A percentile compares a stretch with the other conserved stretches of the same genome.
These are phyloP conservation scores for Bombus ignitus DNA, from an alignment of 1,140 invertebrate genomes.

Conservation along the genomic window DNA sequence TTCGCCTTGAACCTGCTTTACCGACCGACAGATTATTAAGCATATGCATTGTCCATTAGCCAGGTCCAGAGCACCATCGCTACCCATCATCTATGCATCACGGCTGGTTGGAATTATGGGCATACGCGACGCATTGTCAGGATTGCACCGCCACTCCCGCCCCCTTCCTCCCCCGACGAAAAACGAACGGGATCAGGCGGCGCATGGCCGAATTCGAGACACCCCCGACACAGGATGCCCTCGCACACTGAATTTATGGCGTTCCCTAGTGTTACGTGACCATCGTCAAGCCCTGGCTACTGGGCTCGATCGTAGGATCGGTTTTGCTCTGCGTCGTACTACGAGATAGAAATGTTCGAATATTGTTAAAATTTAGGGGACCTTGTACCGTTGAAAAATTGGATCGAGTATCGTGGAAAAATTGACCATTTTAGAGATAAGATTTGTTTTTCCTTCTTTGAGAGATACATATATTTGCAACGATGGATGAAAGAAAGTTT, in stretches of 20 bases:
- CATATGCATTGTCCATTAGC: conserved; percentile 54
- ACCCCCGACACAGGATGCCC: conserved; percentile 14
- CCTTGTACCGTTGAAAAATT: no score
- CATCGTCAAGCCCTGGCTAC: neutral
- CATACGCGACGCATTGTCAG: conserved; percentile 32
- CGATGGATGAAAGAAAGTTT: no score
- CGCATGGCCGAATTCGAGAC: conserved; percentile 12
- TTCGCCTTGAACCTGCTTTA: conserved; percentile 31
- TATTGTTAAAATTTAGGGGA: no score
- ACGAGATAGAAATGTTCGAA: no score
- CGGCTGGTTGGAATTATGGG: conserved; percentile 35
- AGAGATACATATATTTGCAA: no score
- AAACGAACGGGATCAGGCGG: conserved; percentile 38
- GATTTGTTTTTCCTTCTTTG: no score
- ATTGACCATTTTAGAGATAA: no score
- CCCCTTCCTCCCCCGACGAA: neutral
- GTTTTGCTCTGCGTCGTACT: neutral
- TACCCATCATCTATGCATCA: conserved; percentile 40
- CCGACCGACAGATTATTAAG: conserved; percentile 51
- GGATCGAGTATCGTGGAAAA: no score
- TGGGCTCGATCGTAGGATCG: neutral
- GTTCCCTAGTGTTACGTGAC: neutral
- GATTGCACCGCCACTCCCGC: neutral
- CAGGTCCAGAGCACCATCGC: conserved; percentile 7
- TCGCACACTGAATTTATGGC: conserved; percentile 26